Evolutionary conservation across 2,797 vertebrate genomes (phyloP), one percentile per base, ranked within the genome.

Genomic region (Enteromius paludinosus): DNA sequence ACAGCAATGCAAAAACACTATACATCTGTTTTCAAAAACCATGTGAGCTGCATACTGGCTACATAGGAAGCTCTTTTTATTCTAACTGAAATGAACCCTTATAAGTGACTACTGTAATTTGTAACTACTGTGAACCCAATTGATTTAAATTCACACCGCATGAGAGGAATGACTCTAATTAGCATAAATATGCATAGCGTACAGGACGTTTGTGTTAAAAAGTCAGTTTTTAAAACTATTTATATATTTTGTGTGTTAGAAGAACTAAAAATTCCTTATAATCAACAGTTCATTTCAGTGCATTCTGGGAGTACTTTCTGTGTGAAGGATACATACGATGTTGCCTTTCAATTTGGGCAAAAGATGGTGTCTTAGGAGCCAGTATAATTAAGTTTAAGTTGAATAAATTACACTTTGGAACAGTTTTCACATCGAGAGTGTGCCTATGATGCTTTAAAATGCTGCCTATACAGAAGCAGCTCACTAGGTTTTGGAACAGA

Each of bases 311-410:
- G 15, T 56, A 9, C 30, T 38, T 56, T 23, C 30, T 38, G 12
- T 0, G 30, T 74, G 70, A 72, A 72, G 70, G 45, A 72, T 52
- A 74, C 20, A 56, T 38, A 23, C 0, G 4, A 76, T 28, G 73
- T 18, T 76, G 73, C n/a, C 35, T 43, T 76, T 76, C 23, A 41
- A 45, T 76, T 76, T 62, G 73, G 23, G 15, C 73, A 41, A 76
- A 76, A 14, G 17, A 62, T 43, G n/a, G 71, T 38, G 18, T 56
- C 49, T 74, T 35, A n/a, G 49, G 30, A 74, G 38, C 56, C 56
- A 43, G 54, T 35, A 28, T 45, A 76, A 74, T 74, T 74, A 76
- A 43, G 38, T 61, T 76, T 76, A 28, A 61, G 74, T 62, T 76
- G 4, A 76, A 76, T 76, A 61, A 76, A 62, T 43, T 76, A 30